Evolutionary conservation across 2,888 invertebrate genomes (phyloP), one percentile per base, ranked within the genome.

Genomic region (Campopleginae sp.): DNA sequence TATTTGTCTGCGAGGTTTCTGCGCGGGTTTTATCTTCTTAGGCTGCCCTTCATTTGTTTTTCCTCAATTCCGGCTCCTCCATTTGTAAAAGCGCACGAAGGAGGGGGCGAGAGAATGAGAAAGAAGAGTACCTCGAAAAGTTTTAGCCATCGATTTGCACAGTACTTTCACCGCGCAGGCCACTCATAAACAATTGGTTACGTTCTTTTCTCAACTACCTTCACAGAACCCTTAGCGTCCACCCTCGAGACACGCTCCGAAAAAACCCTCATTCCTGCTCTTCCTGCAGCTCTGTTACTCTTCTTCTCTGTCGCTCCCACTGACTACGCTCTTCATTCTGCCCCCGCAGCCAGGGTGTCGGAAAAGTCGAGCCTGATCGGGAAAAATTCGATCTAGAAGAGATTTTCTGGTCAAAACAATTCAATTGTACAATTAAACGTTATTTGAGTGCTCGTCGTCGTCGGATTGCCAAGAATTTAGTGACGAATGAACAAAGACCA

Each of bases 111-210:
- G 58, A 58, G 58, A 27, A 19, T 3, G 8, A 23, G 54, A 44
- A 27, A 54, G 23, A 12, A 27, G 65, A 46, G 44, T 19, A 80
- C 77, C 74, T 86, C 84, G 77, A 85, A 85, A 87, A 86, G 84
- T 82, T 86, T 80, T 46, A 23, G 48, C 82, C 84, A 54, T 70
- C 75, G 70, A 78, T 84, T 82, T 80, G 86, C 72, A 79, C 80
- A 78, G 82, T 86, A 75, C 82, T 82, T 78, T 80, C 68, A 78
- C 48, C 72, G 61, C 71, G 23, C 14, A 46, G 61, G 58, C 82
- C 76, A 79, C 82, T 86, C 82, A 82, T 82, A 86, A 87, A 87
- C 87, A 84, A 85, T 87, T 87, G 84, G 84, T 79, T 80, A 80
- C 77, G 78, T 81, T 81, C 80, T 85, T 61, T 81, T 79, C 72